Base-by-base conservation (phyloP, 1,140 invertebrate species). In the Hormaphis cornu region DNA sequence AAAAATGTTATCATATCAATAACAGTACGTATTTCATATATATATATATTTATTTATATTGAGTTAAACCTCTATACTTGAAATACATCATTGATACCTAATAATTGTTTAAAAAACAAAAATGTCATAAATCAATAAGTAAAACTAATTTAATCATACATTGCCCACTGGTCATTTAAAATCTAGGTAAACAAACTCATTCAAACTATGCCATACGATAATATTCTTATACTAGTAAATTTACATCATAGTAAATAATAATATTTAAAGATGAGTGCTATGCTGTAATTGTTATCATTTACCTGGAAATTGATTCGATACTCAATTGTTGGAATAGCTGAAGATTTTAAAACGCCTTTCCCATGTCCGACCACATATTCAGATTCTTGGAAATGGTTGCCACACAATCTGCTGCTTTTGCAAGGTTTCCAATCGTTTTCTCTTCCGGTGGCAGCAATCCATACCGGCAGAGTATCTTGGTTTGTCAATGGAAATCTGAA, bases 341-440 rank as follows among this genome's bases (percentile, higher is more conserved):
- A 42, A 18, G 61, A 4, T 20, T 66, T 66, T 16, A 66, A 50
- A 20, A 66, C 28, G 10, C 44, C 44, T 66, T 66, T 66, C 1
- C 61, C 44, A 24, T 66, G 61, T 48, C 61, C 61, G 35, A 66
- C 18, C 24, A 50, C 35, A 10, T 66, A 66, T 66, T 66, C 61
- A 16, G 61, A 66, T 22, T 46, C 20, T 35, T 35, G 9, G 50
- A 66, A 66, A 48, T 66, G 61, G 24, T 66, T 66, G 1, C 61
- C 61, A 66, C 61, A 66, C 12, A 66, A 22, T 48, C 61, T 66
- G 16, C 61, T 66, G 14, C 61, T 66, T 12, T 66, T 66, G 16
- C 61, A 50, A 16, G 61, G 61, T 50, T 33, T 66, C 61, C 61
- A 66, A 3, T 35, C 28, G 48, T 30, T 44, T 33, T 48, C 61